phyloP scores from a whole-genome alignment of 2,797 vertebrate species.

The Ciconia nigra region DNA sequence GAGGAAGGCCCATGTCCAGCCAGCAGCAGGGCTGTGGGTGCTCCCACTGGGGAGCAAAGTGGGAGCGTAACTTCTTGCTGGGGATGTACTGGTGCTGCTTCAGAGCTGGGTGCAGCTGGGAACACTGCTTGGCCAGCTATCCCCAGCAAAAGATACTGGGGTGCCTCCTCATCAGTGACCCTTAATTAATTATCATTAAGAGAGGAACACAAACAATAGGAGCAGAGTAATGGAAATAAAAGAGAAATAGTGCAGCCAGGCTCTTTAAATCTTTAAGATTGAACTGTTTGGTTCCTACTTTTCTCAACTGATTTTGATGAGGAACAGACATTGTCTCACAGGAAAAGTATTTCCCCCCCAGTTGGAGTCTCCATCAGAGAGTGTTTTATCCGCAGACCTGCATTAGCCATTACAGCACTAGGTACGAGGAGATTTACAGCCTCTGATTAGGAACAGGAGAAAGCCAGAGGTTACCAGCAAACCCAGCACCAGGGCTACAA shows the following conservation, averaged over 20 bases:
- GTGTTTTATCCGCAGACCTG: conserved; percentile 27
- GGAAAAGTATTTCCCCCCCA: conserved; percentile 47
- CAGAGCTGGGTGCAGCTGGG: not conserved
- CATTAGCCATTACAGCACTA: conserved; percentile 8
- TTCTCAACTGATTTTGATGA: conserved; percentile 53
- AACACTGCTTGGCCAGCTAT: not conserved
- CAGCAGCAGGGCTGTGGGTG: not conserved
- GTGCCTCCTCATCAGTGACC: not conserved
- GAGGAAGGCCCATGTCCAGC: not conserved
- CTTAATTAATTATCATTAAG: not conserved
- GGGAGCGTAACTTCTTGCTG: not conserved
- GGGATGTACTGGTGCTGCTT: not conserved
- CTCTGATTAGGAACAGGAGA: conserved; percentile 39
- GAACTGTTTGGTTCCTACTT: not conserved
- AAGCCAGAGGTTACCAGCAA: not conserved
- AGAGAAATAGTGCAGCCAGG: not conserved
- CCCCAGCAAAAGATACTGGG: not conserved
- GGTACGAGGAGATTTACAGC: conserved; percentile 31
- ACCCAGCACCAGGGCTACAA: not conserved
- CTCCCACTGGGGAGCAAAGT: not conserved
- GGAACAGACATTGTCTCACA: conserved; percentile 67
- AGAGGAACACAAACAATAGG: not conserved
- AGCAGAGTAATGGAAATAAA: not conserved
- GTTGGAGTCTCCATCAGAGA: conserved; percentile 9
- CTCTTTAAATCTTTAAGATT: not conserved